These are phyloP conservation scores for Prionailurus viverrinus DNA, from an alignment of 2,113 vertebrate species.

Conservation along the genomic window DNA sequence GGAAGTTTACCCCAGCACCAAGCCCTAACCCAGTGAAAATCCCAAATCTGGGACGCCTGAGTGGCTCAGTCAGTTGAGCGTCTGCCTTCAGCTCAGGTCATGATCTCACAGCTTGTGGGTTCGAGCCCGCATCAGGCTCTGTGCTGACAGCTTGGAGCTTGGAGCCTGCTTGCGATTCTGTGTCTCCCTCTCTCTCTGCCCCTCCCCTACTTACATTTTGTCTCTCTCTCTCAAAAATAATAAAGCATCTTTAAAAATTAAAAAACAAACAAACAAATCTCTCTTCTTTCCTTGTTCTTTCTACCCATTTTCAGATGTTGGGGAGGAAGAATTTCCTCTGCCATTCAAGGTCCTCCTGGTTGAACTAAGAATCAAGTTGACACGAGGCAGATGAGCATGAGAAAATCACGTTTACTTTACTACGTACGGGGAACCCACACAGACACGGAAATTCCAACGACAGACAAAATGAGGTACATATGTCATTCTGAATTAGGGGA, in stretches of 20 bases:
- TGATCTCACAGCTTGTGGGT: no score
- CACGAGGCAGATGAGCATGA: not conserved
- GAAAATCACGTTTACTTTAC: not conserved
- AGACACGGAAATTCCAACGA: not conserved
- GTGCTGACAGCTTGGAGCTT: no score
- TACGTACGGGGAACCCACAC: accelerated
- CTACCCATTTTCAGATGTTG: not conserved
- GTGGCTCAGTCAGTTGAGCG: no score
- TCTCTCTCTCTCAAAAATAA: no score
- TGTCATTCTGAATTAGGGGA: not conserved
- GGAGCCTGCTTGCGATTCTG: no score
- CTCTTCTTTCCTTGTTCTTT: no score
- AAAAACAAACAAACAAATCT: not conserved
- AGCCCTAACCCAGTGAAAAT: not conserved
- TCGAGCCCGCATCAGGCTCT: accelerated
- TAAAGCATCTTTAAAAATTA: no score
- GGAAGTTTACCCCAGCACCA: not conserved
- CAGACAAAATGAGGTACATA: not conserved
- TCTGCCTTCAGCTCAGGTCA: no score
- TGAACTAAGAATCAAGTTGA: not conserved
- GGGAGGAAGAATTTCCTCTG: not conserved
- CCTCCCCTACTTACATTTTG: no score
- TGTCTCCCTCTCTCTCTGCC: no score
- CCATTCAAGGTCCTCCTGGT: not conserved
- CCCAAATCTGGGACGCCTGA: not conserved